These are phyloP conservation scores for Pyrrhia umbra DNA, from an alignment of 2,888 invertebrate species.

Conservation along the genomic window DNA sequence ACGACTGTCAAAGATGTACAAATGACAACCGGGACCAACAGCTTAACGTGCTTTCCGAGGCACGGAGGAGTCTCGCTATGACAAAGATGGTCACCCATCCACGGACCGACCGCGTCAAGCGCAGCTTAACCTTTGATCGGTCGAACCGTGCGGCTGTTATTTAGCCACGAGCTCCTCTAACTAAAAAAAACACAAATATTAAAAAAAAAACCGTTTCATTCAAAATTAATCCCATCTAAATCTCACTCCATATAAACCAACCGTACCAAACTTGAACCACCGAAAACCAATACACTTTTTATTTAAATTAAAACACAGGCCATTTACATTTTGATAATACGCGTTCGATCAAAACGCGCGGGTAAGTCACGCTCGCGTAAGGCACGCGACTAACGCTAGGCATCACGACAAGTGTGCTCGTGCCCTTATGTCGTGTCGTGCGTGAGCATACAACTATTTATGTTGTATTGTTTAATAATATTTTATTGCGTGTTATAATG, in stretches of 20 bases:
- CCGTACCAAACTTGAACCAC: slow-evolving; percentile 37
- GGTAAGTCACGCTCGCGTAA: slow-evolving; percentile 64
- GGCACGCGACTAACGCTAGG: slow-evolving; percentile 80
- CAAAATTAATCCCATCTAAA: background rate
- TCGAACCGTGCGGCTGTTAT: no score
- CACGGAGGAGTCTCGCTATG: no score
- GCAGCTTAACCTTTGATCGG: no score
- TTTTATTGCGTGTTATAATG: slow-evolving; percentile 60
- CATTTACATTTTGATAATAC: slow-evolving; percentile 68
- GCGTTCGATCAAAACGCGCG: slow-evolving; percentile 30
- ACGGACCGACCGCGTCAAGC: no score
- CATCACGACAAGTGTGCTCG: slow-evolving; percentile 77
- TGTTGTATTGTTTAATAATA: slow-evolving; percentile 57
- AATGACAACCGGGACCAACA: no score
- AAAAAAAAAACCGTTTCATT: background rate
- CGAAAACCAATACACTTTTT: slow-evolving; percentile 65
- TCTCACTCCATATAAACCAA: slow-evolving; percentile 50
- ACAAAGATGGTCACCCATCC: no score
- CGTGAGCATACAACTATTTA: slow-evolving; percentile 70
- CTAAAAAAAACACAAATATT: background rate
- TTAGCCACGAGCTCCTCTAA: no score
- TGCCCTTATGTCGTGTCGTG: slow-evolving; percentile 79
- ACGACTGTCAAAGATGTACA: no score
- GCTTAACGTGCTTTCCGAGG: no score
- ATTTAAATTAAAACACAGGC: slow-evolving; percentile 65